Conservation (phyloP, 2,797 vertebrate species). For the Strix occidentalis region DNA sequence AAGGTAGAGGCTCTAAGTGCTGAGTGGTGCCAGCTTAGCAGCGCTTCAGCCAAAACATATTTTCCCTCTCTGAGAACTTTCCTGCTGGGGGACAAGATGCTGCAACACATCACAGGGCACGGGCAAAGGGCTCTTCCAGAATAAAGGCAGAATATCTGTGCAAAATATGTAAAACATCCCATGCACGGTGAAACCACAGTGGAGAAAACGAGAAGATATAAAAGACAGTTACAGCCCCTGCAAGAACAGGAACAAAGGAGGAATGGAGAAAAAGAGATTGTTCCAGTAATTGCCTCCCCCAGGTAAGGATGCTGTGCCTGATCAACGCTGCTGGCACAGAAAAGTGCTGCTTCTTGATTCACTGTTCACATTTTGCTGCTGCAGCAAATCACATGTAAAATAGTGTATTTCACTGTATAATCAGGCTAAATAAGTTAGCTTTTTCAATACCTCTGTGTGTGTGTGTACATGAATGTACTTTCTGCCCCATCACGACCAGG, state of each 20-base stretch:
- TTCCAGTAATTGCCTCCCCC: slow-evolving; percentile 67
- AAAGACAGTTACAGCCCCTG: slow-evolving; percentile 53
- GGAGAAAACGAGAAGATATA: slow-evolving; percentile 4
- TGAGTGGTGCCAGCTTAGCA: not conserved
- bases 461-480: accelerated
- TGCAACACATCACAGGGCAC: accelerated
- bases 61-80: not conserved
- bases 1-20: not conserved
- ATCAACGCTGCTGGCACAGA: not conserved
- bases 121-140: not conserved
- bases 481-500: not conserved
- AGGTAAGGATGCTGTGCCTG: slow-evolving; percentile 45
- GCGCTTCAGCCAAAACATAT: not conserved
- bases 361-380: not conserved
- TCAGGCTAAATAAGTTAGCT: not conserved
- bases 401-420: not conserved
- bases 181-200: not conserved
- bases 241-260: slow-evolving; percentile 61
- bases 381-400: slow-evolving; percentile 23
- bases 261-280: slow-evolving; percentile 21
- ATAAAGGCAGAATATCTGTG: not conserved
- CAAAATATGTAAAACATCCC: not conserved
- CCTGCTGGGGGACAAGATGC: not conserved
- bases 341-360: slow-evolving; percentile 11
- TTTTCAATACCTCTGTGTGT: not conserved